phyloP scores from a whole-genome alignment of 2,797 vertebrate species.

The Mus caroli region DNA sequence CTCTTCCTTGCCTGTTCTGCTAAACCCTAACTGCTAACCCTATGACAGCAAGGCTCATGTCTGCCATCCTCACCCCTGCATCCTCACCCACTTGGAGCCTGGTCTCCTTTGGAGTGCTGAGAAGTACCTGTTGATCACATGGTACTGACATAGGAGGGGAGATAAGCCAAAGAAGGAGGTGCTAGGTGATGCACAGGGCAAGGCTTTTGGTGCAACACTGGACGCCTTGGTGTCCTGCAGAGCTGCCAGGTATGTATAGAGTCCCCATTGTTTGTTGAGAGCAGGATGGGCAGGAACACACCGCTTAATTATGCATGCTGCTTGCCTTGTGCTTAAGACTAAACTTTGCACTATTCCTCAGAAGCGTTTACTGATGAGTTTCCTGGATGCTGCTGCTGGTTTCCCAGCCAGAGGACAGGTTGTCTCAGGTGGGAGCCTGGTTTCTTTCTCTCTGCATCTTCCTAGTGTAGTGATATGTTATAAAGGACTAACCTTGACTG shows the following conservation, averaged over 20 bases:
- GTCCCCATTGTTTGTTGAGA: background rate
- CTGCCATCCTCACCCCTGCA: background rate
- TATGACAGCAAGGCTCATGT: background rate
- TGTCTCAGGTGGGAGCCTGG: background rate
- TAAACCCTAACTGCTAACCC: background rate
- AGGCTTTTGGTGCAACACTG: background rate
- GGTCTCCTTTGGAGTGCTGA: background rate
- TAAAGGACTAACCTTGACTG: background rate
- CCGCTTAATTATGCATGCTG: background rate
- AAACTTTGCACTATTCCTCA: background rate
- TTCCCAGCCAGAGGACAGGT: background rate
- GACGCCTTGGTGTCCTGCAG: background rate
- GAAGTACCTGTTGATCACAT: background rate
- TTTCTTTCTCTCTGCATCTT: background rate
- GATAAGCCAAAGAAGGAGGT: background rate
- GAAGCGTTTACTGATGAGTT: background rate
- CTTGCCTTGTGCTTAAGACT: background rate
- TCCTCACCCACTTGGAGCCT: background rate
- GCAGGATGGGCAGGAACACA: background rate
- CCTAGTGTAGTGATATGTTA: background rate
- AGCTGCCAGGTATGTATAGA: background rate
- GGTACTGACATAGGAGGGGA: background rate
- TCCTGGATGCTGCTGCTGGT: background rate
- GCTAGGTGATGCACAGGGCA: background rate
- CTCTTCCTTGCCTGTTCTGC: background rate